A percentile compares a stretch with the other conserved stretches of the same genome.
phyloP scores from a whole-genome alignment of 1,140 invertebrate species.

The Euwallacea similis region DNA sequence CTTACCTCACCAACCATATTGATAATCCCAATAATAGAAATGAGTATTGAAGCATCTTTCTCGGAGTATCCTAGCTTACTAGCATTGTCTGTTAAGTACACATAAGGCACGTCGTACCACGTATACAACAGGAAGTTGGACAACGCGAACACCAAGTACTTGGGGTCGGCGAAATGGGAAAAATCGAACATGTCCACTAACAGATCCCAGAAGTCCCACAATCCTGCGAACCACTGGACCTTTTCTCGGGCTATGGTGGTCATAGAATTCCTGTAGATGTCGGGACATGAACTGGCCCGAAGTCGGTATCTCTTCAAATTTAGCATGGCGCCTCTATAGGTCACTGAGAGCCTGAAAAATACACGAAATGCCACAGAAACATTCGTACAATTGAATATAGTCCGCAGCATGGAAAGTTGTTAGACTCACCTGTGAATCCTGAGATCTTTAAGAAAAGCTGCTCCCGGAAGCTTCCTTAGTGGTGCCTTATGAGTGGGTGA shows the following conservation, averaged over 20 bases:
- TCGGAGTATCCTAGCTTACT: slow-evolving; percentile 72
- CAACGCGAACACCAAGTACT: slow-evolving; percentile 77
- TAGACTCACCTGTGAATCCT: slow-evolving; percentile 61
- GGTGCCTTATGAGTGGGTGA: slow-evolving; percentile 53
- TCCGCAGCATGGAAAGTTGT: too few relatives aligned
- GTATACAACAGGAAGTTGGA: slow-evolving; percentile 86
- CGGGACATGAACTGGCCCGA: slow-evolving; percentile 81
- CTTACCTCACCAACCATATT: slow-evolving; percentile 85
- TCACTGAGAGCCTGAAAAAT: slow-evolving; percentile 66
- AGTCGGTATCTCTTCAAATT: slow-evolving; percentile 80
- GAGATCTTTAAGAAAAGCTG: slow-evolving; percentile 70
- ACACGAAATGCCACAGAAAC: too few relatives aligned
- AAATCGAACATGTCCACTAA: slow-evolving; percentile 75
- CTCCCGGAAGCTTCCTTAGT: slow-evolving; percentile 55
- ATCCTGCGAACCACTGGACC: slow-evolving; percentile 69
- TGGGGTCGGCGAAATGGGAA: slow-evolving; percentile 73
- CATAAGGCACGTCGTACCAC: slow-evolving; percentile 88
- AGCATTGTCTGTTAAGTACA: slow-evolving; percentile 80
- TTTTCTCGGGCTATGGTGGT: slow-evolving; percentile 82
- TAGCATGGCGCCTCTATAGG: slow-evolving; percentile 83
- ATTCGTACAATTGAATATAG: too few relatives aligned
- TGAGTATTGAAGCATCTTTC: slow-evolving; percentile 75
- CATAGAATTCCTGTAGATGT: slow-evolving; percentile 86
- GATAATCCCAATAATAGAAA: slow-evolving; percentile 81
- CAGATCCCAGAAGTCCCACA: slow-evolving; percentile 75